Base-by-base conservation (phyloP, 2,888 invertebrate species). In the Aphidius colemani region DNA sequence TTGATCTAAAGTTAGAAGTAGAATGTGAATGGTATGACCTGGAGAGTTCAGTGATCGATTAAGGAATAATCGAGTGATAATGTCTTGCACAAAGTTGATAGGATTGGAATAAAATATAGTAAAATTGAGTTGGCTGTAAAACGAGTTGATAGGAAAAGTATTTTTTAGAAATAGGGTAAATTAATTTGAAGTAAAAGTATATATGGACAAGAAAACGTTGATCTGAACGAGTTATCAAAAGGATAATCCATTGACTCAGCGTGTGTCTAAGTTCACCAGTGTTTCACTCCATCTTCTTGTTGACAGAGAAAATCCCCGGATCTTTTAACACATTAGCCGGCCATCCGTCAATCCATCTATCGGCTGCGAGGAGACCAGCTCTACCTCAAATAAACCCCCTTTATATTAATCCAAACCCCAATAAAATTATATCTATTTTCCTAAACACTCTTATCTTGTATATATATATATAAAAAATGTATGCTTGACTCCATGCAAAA, bases 281-380 rank as follows among this genome's bases (percentile, higher is more conserved):
- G 75, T 77, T 82, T 80, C 81, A 82, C 82, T 82, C 81, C 77
- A 80, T 82, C 82, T 82, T 82, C 75, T 63, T 73, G 81, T 75
- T 81, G 82, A 81, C 82, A 81, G 79, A 77, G 74, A 73, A 78
- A 81, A 81, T 81, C 81, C 79, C 30, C 79, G 74, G 66, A 69
- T 69, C 68, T 61, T 68, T 43, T 67, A 64, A 67, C 65, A 69
- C 11, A 41, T 30, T 69, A 61, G 64, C 68, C 71, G 67, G 70
- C 71, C 71, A 70, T 69, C 69, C 71, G 67, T 57, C 74, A 72
- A 74, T 74, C 75, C 71, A 72, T 72, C 72, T 72, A 71, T 69
- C 72, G 71, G 63, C 72, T 71, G 72, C 72, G 13, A 55, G 48
- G 40, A 2, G 5, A 30, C n/a, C 56, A 13, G 11, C 51, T 18